phyloP scores from a whole-genome alignment of 1,140 invertebrate genomes.

The Tetranychus urticae region DNA sequence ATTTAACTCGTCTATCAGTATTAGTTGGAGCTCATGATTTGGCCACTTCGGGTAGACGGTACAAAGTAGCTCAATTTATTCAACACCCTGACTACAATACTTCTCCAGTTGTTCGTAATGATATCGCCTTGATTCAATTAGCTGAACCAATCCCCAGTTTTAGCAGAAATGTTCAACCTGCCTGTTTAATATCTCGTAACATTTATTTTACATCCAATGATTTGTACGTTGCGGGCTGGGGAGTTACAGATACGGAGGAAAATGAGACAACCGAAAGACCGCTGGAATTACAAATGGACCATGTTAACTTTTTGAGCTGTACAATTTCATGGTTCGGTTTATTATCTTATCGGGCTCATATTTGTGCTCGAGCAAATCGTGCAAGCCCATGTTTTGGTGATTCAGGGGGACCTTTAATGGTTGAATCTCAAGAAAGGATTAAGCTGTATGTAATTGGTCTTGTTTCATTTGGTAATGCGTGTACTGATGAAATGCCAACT shows the following conservation, averaged over 20 bases:
- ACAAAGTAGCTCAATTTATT: no score
- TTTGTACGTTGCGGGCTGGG: neutral
- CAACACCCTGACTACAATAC: neutral
- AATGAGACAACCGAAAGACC: neutral
- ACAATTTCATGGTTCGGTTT: neutral
- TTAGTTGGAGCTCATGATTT: no score
- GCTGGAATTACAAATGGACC: neutral
- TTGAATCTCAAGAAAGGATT: neutral
- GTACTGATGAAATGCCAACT: conserved; percentile 4
- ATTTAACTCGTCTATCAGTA: neutral
- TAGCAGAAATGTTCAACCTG: conserved; percentile 3
- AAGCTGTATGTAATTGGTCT: conserved; percentile 40
- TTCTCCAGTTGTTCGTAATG: neutral
- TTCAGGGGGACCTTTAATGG: conserved; percentile 9
- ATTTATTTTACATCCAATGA: neutral
- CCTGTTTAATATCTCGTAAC: conserved; percentile 2
- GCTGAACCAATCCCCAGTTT: neutral
- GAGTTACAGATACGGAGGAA: neutral
- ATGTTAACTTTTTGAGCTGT: neutral
- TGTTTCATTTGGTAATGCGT: conserved; percentile 59
- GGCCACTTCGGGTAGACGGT: no score
- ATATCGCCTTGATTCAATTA: conserved; percentile 2
- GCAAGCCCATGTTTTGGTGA: conserved; percentile 4
- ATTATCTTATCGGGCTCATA: neutral
- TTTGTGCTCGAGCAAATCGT: neutral